These are phyloP conservation scores for Anabas testudineus DNA, from an alignment of 2,797 vertebrate genomes.

Conservation along the genomic window DNA sequence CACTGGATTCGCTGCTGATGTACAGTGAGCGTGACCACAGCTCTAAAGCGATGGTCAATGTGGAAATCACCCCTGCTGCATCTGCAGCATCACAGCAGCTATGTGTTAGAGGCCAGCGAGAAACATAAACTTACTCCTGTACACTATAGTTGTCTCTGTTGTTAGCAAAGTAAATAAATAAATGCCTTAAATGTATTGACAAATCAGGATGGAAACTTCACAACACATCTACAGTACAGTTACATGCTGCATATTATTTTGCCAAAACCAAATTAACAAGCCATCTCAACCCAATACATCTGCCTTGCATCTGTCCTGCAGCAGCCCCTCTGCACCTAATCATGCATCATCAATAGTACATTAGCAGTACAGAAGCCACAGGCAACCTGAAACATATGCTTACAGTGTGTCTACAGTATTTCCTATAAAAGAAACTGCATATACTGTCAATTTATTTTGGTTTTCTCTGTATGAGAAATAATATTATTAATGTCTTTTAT, in stretches of 20 bases:
- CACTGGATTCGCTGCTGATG: constrained; percentile 36
- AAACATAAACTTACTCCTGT: not conserved
- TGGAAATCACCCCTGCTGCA: constrained; percentile 13
- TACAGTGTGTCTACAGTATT: too few relatives aligned
- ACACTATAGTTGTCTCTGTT: not conserved
- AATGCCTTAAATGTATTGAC: not conserved
- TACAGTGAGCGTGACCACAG: not conserved
- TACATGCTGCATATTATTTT: not conserved
- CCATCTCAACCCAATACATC: not conserved
- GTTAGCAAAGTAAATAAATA: not conserved
- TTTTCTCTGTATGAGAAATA: too few relatives aligned
- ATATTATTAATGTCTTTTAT: too few relatives aligned
- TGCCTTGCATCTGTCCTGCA: constrained; percentile 13
- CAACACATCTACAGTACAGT: too few relatives aligned
- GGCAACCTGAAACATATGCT: constrained; percentile 5
- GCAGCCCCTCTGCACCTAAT: constrained; percentile 24
- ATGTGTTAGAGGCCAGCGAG: not conserved
- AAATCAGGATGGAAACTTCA: not conserved
- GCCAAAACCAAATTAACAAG: not conserved
- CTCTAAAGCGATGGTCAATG: constrained; percentile 1
- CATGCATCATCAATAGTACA: constrained; percentile 45
- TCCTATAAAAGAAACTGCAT: too few relatives aligned
- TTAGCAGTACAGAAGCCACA: constrained; percentile 23
- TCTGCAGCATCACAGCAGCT: constrained; percentile 2
- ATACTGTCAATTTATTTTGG: too few relatives aligned